These are phyloP conservation scores for Montipora foliosa DNA, from an alignment of 64 coral and sea anemone species.

Conservation along the genomic window DNA sequence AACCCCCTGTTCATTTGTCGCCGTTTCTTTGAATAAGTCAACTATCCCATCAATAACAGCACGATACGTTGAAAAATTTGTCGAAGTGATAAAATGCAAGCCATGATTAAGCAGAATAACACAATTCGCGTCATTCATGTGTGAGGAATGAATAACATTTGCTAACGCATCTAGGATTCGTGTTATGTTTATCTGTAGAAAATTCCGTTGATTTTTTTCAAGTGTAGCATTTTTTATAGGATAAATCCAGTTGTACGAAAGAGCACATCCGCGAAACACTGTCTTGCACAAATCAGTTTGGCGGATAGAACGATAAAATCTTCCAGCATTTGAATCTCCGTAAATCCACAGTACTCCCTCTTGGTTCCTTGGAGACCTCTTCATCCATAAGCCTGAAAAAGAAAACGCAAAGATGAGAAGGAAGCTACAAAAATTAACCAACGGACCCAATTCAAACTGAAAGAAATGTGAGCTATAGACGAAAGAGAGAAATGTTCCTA, in stretches of 20 bases:
- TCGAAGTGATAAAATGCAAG: slow-evolving; percentile 57
- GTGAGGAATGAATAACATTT: background rate
- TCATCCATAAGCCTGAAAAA: slow-evolving; percentile 23
- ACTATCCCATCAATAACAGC: slow-evolving; percentile 52
- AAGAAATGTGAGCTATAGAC: too few species aligned
- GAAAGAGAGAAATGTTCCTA: too few species aligned
- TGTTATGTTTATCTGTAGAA: slow-evolving; percentile 13
- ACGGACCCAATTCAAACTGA: too few species aligned
- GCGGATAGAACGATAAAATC: slow-evolving; percentile 33
- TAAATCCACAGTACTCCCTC: slow-evolving; percentile 8
- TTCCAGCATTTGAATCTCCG: slow-evolving; percentile 35
- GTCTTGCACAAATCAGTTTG: slow-evolving; percentile 16
- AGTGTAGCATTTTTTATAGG: slow-evolving; percentile 17
- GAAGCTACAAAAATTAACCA: too few species aligned
- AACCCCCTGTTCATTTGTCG: slow-evolving; percentile 10
- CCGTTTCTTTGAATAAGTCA: slow-evolving; percentile 46
- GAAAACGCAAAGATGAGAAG: background rate
- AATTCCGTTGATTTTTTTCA: slow-evolving; percentile 13
- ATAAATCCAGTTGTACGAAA: slow-evolving; percentile 57
- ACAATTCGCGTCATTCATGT: slow-evolving; percentile 4
- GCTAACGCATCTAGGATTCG: slow-evolving; percentile 25
- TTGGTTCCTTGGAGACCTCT: background rate
- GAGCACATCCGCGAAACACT: slow-evolving; percentile 10
- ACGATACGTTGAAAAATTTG: slow-evolving; percentile 66
- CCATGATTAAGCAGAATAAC: slow-evolving; percentile 69